Percentiles rank a stretch among this genome's conserved stretches.
These are phyloP conservation scores for Microtus oregoni DNA, from an alignment of 2,113 vertebrate species.

Conservation along the genomic window DNA sequence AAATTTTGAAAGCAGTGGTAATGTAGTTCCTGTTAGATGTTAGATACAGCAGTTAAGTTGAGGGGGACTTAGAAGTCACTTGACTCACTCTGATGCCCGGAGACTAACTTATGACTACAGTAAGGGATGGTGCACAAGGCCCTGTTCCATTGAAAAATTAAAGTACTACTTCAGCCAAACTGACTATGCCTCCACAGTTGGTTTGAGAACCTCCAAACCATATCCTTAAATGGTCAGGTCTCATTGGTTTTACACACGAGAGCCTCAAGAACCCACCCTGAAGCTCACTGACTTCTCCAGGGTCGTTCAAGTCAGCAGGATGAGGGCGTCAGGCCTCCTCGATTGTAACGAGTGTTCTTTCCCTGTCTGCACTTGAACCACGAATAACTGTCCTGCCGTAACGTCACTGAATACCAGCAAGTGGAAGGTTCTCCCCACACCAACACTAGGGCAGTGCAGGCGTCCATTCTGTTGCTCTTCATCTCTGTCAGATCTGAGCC, in stretches of 20 bases:
- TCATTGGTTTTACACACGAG: neutral
- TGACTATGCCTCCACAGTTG: neutral
- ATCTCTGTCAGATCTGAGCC: neutral
- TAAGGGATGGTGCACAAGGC: neutral
- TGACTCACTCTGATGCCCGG: neutral
- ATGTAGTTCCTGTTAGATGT: neutral
- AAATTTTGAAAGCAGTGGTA: neutral
- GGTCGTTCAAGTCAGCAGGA: neutral
- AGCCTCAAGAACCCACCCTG: neutral
- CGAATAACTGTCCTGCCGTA: neutral
- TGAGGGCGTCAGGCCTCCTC: neutral
- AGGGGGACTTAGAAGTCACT: neutral
- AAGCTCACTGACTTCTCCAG: neutral
- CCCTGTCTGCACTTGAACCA: neutral
- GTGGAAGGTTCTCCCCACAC: fast-evolving
- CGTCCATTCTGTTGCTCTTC: neutral
- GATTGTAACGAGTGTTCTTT: neutral
- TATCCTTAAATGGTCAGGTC: neutral
- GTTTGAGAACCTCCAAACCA: neutral
- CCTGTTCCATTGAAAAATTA: neutral
- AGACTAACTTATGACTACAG: neutral
- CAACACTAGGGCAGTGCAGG: neutral
- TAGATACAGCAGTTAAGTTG: neutral
- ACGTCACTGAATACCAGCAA: neutral
- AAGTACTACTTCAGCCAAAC: neutral